Conservation (phyloP, 35 echinoderm and acorn worm genomes). For the Eucidaris tribuloides region DNA sequence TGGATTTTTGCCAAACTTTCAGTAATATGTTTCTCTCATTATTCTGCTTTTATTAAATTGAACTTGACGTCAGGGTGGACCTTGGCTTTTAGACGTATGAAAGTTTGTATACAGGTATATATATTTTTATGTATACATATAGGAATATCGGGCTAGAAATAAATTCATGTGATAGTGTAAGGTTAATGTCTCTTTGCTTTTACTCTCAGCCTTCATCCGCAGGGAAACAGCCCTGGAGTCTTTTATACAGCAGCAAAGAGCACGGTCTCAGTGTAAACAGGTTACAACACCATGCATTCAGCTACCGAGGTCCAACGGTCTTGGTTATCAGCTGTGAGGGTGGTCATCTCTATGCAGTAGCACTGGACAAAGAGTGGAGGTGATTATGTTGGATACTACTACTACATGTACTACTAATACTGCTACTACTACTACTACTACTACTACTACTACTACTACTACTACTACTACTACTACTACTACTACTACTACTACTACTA, state of each 20-base stretch:
- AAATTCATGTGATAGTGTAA: background rate
- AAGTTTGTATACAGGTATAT: background rate
- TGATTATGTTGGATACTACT: background rate
- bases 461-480: too few species aligned
- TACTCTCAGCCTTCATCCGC: background rate
- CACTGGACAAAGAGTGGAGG: conserved; percentile 94
- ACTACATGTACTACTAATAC: too few species aligned
- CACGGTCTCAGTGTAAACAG: conserved; percentile 85
- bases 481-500: too few species aligned
- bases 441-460: too few species aligned
- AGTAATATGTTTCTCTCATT: too few species aligned
- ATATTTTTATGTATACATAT: background rate
- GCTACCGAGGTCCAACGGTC: conserved; percentile 75
- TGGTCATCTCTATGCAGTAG: conserved; percentile 61
- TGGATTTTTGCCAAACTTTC: too few species aligned
- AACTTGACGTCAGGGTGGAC: too few species aligned
- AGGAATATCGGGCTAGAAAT: background rate
- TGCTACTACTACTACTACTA: too few species aligned
- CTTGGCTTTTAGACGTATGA: background rate
- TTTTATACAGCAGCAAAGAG: conserved; percentile 73
- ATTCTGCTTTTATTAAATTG: too few species aligned
- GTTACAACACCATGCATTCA: conserved; percentile 83
- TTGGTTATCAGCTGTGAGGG: conserved; percentile 63
- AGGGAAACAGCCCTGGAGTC: conserved; percentile 45
- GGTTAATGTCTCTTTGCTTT: background rate